phyloP scores from a whole-genome alignment of 2,797 vertebrate genomes.

The Phyllotis vaccarum region DNA sequence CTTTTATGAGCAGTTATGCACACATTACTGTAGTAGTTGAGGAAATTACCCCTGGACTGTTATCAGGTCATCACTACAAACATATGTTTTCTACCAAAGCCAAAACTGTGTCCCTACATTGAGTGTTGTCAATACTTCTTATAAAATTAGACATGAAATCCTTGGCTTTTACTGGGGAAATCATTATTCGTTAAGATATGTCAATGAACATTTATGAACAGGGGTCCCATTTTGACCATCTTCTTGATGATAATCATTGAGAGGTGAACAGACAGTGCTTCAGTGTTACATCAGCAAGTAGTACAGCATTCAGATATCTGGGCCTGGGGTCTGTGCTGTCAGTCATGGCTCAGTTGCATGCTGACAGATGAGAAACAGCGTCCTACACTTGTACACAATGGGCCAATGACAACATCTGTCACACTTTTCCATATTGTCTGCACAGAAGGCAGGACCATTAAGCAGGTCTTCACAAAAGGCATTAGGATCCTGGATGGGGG shows the following conservation, averaged over 20 bases:
- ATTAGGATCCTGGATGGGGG: conserved; percentile 92
- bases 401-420: conserved; percentile 90
- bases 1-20: conserved; percentile 29
- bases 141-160: conserved; percentile 74
- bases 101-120: conserved; percentile 81
- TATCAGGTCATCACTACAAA: conserved; percentile 49
- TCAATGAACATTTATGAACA: conserved; percentile 65
- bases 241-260: conserved; percentile 73
- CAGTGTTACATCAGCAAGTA: conserved; percentile 75
- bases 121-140: conserved; percentile 80
- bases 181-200: conserved; percentile 76
- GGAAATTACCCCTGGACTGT: conserved; percentile 18
- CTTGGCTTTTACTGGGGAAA: conserved; percentile 70
- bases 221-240: conserved; percentile 79
- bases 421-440: conserved; percentile 93
- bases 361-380: conserved; percentile 90
- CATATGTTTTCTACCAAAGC: conserved; percentile 44
- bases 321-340: conserved; percentile 75
- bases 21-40: conserved; percentile 30
- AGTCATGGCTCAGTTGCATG: conserved; percentile 88
- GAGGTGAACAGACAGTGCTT: conserved; percentile 81
- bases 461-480: conserved; percentile 92
- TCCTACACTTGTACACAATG: conserved; percentile 91
- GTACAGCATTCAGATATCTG: conserved; percentile 75
- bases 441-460: conserved; percentile 92